Conservation (phyloP, 2,113 vertebrate genomes). For the Carettochelys insculpta region DNA sequence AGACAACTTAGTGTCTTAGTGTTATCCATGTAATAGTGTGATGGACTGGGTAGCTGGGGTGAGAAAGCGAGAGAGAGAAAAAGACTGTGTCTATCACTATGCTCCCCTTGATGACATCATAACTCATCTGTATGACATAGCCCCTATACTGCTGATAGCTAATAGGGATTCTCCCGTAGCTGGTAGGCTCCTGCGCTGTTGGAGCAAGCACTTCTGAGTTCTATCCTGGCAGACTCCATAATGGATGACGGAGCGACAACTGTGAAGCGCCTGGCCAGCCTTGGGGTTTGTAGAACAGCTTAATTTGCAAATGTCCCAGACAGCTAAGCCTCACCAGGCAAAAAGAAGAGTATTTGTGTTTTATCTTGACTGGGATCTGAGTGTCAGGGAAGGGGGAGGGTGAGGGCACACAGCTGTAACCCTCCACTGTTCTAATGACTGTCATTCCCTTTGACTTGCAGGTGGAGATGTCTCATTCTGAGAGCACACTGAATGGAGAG, state of each 20-base stretch:
- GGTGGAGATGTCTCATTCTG: conserved; percentile 71
- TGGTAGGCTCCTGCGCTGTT: background rate
- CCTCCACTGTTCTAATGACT: background rate
- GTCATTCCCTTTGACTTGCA: conserved; percentile 65
- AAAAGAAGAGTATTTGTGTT: background rate
- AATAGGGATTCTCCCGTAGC: background rate
- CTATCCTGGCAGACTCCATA: background rate
- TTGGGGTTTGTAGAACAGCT: background rate
- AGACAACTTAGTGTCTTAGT: background rate
- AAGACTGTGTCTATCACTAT: background rate
- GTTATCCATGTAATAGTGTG: background rate
- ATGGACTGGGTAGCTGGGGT: background rate
- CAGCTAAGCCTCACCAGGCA: background rate
- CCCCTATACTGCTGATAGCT: background rate
- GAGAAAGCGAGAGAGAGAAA: background rate
- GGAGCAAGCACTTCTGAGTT: background rate
- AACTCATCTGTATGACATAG: background rate
- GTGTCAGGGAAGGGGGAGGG: background rate
- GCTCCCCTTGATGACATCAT: background rate
- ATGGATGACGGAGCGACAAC: background rate
- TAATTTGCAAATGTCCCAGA: background rate
- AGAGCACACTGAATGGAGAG: conserved; percentile 59
- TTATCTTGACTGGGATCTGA: background rate
- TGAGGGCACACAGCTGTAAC: background rate
- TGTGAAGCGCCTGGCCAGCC: background rate